Conservation (phyloP, 1,140 invertebrate species). For the Eupristina koningsbergeri region DNA sequence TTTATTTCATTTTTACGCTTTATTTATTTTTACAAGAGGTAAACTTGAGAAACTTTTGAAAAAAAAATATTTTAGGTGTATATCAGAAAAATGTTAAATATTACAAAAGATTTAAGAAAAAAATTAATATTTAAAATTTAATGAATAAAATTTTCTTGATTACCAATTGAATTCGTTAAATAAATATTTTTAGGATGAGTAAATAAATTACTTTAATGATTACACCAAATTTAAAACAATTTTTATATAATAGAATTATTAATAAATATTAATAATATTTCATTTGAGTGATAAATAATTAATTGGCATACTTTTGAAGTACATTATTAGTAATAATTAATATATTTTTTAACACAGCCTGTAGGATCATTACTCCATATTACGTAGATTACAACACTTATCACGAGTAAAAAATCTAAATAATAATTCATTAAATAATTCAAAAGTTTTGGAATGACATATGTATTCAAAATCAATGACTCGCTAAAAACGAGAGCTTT, state of each 20-base stretch:
- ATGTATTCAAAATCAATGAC: slow-evolving; percentile 20
- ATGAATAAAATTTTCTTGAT: too few relatives aligned
- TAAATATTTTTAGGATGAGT: too few relatives aligned
- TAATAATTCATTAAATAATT: slow-evolving; percentile 4
- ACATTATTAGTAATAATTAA: neutral
- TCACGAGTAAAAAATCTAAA: neutral
- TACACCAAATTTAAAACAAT: too few relatives aligned
- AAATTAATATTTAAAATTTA: neutral
- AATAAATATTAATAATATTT: too few relatives aligned
- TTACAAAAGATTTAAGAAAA: neutral
- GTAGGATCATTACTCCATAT: too few relatives aligned
- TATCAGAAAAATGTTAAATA: neutral
- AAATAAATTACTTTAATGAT: too few relatives aligned
- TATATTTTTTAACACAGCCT: neutral
- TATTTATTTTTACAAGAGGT: neutral
- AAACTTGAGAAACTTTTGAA: neutral
- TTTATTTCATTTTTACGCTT: neutral
- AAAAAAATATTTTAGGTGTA: neutral
- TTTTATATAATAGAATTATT: too few relatives aligned
- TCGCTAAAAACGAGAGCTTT: slow-evolving; percentile 1
- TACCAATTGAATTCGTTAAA: too few relatives aligned
- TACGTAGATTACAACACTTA: neutral
- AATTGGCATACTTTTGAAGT: neutral
- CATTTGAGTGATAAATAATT: neutral
- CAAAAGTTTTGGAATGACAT: neutral